Conservation (phyloP, 30 jellyfish, hydroid and myxozoan genomes). For the Clytia hemisphaerica region DNA sequence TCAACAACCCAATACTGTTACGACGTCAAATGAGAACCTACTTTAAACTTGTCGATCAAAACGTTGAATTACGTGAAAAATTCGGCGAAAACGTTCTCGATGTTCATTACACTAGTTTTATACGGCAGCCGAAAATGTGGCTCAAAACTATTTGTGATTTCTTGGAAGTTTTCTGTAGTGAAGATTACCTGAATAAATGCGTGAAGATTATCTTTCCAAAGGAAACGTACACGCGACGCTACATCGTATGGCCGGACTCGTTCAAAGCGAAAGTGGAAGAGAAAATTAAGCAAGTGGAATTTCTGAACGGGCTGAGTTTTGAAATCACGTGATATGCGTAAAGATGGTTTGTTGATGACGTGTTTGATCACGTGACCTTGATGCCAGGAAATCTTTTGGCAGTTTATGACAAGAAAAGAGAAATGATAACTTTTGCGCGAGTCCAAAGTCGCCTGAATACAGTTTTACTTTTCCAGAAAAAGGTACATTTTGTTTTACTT, state of each 20-base stretch:
- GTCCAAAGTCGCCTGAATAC: no score
- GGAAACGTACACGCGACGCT: slow-evolving; percentile 48
- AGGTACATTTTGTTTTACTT: no score
- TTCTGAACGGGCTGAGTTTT: slow-evolving; percentile 32
- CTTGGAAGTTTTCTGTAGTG: slow-evolving; percentile 25
- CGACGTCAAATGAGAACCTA: slow-evolving; percentile 13
- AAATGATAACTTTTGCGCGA: no score
- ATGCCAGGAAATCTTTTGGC: no score
- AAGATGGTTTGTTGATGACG: no score
- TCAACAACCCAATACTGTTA: slow-evolving; percentile 5
- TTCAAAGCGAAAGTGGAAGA: slow-evolving; percentile 8
- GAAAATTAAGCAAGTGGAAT: slow-evolving; percentile 17
- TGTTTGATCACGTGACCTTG: no score
- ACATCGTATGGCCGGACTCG: slow-evolving; percentile 40
- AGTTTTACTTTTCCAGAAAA: no score
- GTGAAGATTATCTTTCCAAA: slow-evolving; percentile 26
- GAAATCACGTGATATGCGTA: slow-evolving; percentile 5
- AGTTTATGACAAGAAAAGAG: no score
- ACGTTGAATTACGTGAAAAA: slow-evolving; percentile 15
- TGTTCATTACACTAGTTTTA: slow-evolving; percentile 33
- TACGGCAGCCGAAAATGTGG: slow-evolving; percentile 26
- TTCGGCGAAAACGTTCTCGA: slow-evolving; percentile 46
- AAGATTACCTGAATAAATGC: slow-evolving; percentile 21
- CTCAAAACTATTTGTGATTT: slow-evolving; percentile 39
- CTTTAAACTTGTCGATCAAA: slow-evolving; percentile 29